Base-by-base conservation (phyloP, 2,797 vertebrate genomes). In the Onychomys torridus region DNA sequence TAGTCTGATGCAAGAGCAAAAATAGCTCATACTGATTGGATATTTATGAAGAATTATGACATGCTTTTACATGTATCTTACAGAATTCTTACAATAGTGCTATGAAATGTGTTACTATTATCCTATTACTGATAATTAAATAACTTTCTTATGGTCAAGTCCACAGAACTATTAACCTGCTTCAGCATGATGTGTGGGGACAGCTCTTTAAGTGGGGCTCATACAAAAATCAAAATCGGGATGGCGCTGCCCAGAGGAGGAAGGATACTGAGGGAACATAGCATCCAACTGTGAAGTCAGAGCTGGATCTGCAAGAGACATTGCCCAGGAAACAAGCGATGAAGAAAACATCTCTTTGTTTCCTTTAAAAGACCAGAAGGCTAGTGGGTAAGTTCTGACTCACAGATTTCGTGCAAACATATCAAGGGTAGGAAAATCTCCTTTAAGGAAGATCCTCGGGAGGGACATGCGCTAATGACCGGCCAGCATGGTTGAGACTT, bases 51-150 rank as follows among this genome's bases (percentile, higher is more conserved):
- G n/a, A 59, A 73, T 49, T 67, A 32, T 9, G 25, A n/a, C 12
- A 40, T 1, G 34, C 37, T 92, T 96, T 95, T 86, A 86, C 69
- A 81, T 21, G 17, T 34, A 16, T 79, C 63, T 76, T 90, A 78
- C 6, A 79, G 79, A 86, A 71, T 93, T 84, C 37, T 91, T 29
- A 85, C 16, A 63, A 69, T 0, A 10, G 16, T 43, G 23, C 23
- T 61, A 81, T 16, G 16, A 65, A 71, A 78, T 49, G 52, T 81
- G 63, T 16, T 76, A 67, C 37, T 40, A 57, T 57, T 88, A 71
- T 16, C 52, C 17, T 46, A 49, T n/a, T 63, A n/a, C 23, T 63
- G 88, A 63, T 63, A 11, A 34, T 67, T n/a, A 59, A 93, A 85
- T 9, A 78, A 61, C 10, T 61, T 86, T 89, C 23, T 61, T 55